phyloP scores from a whole-genome alignment of 1,140 invertebrate species.

The Monochamus saltuarius region DNA sequence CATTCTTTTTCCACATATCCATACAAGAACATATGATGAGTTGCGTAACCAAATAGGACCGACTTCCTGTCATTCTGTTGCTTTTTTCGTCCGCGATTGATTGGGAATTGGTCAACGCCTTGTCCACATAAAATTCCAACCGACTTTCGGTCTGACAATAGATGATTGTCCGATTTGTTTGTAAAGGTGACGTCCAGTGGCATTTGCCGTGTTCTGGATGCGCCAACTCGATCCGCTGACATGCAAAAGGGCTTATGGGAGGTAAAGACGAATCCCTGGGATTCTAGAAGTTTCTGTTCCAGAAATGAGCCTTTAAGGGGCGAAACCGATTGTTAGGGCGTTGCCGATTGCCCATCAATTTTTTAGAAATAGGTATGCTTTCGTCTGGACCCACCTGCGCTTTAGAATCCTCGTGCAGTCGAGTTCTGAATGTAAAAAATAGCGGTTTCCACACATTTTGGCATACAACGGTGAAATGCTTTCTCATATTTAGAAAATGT shows the following conservation, averaged over 20 bases:
- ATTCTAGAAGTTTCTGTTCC: no score
- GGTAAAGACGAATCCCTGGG: no score
- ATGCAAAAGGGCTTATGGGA: not conserved
- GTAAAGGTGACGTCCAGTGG: not conserved
- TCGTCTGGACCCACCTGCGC: no score
- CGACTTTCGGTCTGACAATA: not conserved
- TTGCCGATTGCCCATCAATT: not conserved
- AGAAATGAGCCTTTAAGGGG: not conserved
- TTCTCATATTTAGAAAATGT: no score
- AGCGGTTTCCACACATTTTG: no score
- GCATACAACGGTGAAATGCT: no score
- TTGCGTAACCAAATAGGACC: slow-evolving; percentile 12
- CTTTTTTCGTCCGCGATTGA: not conserved
- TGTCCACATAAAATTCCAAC: not conserved
- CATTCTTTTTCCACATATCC: slow-evolving; percentile 13
- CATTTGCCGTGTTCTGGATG: not conserved
- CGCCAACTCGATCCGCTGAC: not conserved
- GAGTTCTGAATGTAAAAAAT: no score
- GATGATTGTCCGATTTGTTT: slow-evolving; percentile 3
- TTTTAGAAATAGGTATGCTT: no score
- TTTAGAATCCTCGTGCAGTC: no score
- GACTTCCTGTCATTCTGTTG: slow-evolving; percentile 11
- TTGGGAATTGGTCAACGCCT: slow-evolving; percentile 2
- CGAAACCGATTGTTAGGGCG: not conserved
- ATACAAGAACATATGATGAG: slow-evolving; percentile 10